phyloP scores from a whole-genome alignment of 2,888 invertebrate genomes.

The Thysanoteuthis rhombus region DNA sequence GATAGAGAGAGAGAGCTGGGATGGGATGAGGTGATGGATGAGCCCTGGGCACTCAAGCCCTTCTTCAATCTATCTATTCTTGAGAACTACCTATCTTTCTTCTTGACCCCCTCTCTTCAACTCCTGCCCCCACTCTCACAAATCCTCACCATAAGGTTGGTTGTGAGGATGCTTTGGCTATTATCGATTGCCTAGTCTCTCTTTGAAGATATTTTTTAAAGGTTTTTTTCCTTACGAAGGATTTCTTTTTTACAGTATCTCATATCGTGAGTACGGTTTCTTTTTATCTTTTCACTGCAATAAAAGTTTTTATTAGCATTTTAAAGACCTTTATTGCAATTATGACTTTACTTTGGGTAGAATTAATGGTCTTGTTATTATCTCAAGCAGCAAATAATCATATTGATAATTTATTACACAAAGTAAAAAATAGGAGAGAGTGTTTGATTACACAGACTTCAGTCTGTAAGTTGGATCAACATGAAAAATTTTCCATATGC shows the following conservation, averaged over 20 bases:
- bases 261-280: background rate
- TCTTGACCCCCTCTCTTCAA: background rate
- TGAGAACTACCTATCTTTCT: background rate
- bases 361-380: too few species aligned
- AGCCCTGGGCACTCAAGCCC: slow-evolving; percentile 12
- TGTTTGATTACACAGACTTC: too few species aligned
- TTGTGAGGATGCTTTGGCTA: background rate
- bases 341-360: too few species aligned
- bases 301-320: background rate
- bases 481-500: too few species aligned
- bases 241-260: background rate
- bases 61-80: background rate
- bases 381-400: too few species aligned
- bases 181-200: background rate
- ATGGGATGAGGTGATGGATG: background rate
- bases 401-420: too few species aligned
- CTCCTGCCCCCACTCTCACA: background rate
- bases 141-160: slow-evolving; percentile 12
- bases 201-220: background rate
- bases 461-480: too few species aligned
- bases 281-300: background rate
- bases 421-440: too few species aligned
- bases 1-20: background rate
- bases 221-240: background rate
- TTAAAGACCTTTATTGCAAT: too few species aligned